Conservation (phyloP, 2,113 vertebrate genomes). For the Odontophorus gujanensis region DNA sequence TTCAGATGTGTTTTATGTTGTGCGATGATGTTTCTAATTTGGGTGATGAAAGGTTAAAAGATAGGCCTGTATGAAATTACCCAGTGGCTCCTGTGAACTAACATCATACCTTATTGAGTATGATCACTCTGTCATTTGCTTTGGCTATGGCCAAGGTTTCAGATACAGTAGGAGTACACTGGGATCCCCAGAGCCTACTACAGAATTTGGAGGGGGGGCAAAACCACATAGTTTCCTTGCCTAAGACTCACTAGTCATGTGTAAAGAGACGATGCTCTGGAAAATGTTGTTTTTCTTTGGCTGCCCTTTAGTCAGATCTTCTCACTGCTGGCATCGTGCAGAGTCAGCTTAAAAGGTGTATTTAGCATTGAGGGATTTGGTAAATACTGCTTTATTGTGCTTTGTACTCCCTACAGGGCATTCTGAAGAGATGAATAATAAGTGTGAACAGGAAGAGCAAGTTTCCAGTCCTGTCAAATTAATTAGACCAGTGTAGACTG, state of each 20-base stretch:
- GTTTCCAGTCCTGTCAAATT: slow-evolving; percentile 79
- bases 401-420: slow-evolving; percentile 61
- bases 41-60: slow-evolving; percentile 62
- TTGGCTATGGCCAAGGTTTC: slow-evolving; percentile 61
- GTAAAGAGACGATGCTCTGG: slow-evolving; percentile 53
- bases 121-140: slow-evolving; percentile 54
- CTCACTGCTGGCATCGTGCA: slow-evolving; percentile 43
- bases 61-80: slow-evolving; percentile 50
- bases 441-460: slow-evolving; percentile 77
- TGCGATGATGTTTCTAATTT: slow-evolving; percentile 64
- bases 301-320: slow-evolving; percentile 69
- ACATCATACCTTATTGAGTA: slow-evolving; percentile 52
- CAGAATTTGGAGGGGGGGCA: slow-evolving; percentile 1
- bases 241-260: slow-evolving; percentile 21
- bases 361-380: slow-evolving; percentile 61
- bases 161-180: slow-evolving; percentile 21
- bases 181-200: slow-evolving; percentile 35
- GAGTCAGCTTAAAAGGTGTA: slow-evolving; percentile 72
- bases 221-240: slow-evolving; percentile 42
- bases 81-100: slow-evolving; percentile 11
- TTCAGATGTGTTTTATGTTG: slow-evolving; percentile 59
- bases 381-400: slow-evolving; percentile 70
- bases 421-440: slow-evolving; percentile 76
- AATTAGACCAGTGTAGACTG: slow-evolving; percentile 73
- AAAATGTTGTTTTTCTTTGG: slow-evolving; percentile 70